Conservation (phyloP, 2,888 invertebrate species). For the Scaptomyza cyrtandrae region DNA sequence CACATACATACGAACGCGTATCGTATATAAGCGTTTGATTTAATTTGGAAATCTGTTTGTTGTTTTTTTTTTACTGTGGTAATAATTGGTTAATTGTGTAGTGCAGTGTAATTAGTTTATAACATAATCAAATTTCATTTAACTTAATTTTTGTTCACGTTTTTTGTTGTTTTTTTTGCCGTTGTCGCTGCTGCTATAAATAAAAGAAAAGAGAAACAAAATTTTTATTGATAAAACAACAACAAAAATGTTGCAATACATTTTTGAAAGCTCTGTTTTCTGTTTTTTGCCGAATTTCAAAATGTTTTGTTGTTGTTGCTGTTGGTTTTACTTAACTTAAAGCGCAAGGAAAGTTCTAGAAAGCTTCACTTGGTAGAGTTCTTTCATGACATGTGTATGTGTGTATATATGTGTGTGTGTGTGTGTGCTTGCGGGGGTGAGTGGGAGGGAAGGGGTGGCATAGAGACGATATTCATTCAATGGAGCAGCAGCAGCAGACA, state of each 20-base stretch:
- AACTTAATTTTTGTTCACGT: conserved; percentile 17
- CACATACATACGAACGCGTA: neutral
- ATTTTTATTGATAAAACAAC: neutral
- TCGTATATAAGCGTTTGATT: neutral
- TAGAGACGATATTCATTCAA: conserved; percentile 26
- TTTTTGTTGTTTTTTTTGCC: neutral
- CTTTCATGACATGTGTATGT: neutral
- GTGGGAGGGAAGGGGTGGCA: neutral
- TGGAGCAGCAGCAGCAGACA: conserved; percentile 30
- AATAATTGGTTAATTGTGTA: conserved; percentile 30
- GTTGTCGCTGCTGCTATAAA: conserved; percentile 11
- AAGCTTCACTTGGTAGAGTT: conserved; percentile 15
- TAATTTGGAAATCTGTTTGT: conserved; percentile 2
- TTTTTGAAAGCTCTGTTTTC: conserved; percentile 16
- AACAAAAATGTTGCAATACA: neutral
- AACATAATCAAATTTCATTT: conserved; percentile 21
- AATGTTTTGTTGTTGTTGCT: neutral
- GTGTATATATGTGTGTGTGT: neutral
- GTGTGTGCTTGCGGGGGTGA: neutral
- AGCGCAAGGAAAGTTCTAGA: conserved; percentile 62
- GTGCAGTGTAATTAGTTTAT: conserved; percentile 31
- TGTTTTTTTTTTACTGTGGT: conserved; percentile 29
- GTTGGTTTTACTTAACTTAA: too few species aligned
- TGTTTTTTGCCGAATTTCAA: conserved; percentile 25
- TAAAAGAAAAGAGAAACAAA: neutral